phyloP scores from a whole-genome alignment of 2,113 vertebrate species.

The Saiga tatarica region DNA sequence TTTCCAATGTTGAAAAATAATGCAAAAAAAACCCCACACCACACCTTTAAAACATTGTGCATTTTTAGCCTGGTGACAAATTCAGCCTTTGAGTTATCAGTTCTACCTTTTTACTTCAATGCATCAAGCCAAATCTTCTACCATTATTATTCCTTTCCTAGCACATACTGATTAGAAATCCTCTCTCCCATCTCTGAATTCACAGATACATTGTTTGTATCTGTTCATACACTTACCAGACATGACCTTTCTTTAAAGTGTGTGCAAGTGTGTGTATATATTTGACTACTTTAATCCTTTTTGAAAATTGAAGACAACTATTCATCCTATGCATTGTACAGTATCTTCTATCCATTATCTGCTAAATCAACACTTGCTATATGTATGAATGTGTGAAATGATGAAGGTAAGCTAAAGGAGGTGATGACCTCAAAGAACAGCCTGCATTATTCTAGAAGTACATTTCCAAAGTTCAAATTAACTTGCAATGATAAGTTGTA shows the following conservation, averaged over 20 bases:
- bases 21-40: no score
- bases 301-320: background rate
- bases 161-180: background rate
- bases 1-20: background rate
- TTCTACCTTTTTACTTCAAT: slow-evolving; percentile 30
- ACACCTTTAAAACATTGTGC: background rate
- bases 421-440: background rate
- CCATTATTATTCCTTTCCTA: background rate
- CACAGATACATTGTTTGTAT: background rate
- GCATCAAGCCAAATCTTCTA: background rate
- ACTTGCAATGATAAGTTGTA: background rate
- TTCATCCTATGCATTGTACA: background rate
- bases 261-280: background rate
- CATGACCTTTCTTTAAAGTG: background rate
- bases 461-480: background rate
- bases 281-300: background rate
- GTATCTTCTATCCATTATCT: background rate
- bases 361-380: background rate
- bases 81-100: background rate
- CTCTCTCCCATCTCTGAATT: background rate
- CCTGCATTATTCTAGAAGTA: background rate
- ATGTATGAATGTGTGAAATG: background rate
- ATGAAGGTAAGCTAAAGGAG: background rate
- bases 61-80: background rate
- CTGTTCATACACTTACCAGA: background rate